These are phyloP conservation scores for Grantiella picta DNA, from an alignment of 2,113 vertebrate species.

Conservation along the genomic window DNA sequence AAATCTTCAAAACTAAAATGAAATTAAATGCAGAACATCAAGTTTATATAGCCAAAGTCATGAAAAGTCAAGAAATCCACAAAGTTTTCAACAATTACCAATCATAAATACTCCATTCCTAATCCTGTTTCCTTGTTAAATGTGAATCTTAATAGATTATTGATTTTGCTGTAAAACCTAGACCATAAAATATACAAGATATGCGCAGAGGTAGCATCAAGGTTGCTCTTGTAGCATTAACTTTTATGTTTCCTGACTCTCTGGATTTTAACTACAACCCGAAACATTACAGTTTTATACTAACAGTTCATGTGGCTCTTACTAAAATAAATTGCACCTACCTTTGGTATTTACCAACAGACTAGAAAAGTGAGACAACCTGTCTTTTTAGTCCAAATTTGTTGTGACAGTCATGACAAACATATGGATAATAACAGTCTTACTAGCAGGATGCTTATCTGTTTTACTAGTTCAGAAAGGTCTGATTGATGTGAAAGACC, in stretches of 20 bases:
- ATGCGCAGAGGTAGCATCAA: background rate
- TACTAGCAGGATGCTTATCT: constrained; percentile 74
- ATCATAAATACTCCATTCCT: background rate
- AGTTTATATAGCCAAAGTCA: constrained; percentile 2
- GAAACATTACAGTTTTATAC: background rate
- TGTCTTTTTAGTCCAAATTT: constrained; percentile 67
- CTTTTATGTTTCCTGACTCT: constrained; percentile 37
- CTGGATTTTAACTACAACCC: background rate
- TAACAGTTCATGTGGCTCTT: background rate
- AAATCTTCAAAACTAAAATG: background rate
- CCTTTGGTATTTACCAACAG: constrained; percentile 7
- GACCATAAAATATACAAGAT: constrained; percentile 27
- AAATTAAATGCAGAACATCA: background rate
- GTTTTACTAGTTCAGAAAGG: constrained; percentile 76
- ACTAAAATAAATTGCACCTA: constrained; percentile 22
- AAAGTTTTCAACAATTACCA: background rate
- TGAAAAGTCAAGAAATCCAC: constrained; percentile 37
- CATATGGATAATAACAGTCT: constrained; percentile 70
- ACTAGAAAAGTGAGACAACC: constrained; percentile 44
- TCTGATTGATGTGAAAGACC: constrained; percentile 81
- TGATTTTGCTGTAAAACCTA: constrained; percentile 31
- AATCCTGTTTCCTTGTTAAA: background rate
- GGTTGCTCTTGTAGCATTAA: background rate
- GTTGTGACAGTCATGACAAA: constrained; percentile 69
- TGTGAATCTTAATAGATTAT: constrained; percentile 50